Conservation (phyloP, 1,140 invertebrate genomes). For the Pantala flavescens region DNA sequence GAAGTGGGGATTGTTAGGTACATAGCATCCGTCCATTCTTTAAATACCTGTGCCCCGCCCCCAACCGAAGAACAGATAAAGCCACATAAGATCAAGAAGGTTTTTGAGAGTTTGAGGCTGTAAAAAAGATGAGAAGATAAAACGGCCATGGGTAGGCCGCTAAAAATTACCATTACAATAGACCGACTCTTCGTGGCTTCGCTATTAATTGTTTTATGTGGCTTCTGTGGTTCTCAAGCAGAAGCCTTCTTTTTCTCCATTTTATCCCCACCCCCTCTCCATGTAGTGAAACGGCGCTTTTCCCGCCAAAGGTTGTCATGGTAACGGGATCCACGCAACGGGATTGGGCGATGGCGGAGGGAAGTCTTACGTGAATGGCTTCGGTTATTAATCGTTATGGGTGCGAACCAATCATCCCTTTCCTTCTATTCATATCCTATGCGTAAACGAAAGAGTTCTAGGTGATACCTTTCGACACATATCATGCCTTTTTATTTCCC, state of each 20-base stretch:
- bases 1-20: constrained; percentile 28
- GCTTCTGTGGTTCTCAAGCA: not conserved
- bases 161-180: not conserved
- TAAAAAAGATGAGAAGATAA: not conserved
- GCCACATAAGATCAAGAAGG: not conserved
- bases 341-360: not conserved
- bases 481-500: too few species aligned
- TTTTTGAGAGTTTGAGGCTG: not conserved
- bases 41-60: not conserved
- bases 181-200: not conserved
- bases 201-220: not conserved
- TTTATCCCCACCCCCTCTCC: not conserved
- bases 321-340: not conserved
- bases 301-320: constrained; percentile 7
- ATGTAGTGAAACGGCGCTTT: not conserved
- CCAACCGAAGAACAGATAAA: not conserved
- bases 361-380: not conserved
- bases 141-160: not conserved
- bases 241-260: not conserved
- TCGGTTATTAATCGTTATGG: not conserved
- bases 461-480: too few species aligned
- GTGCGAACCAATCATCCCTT: not conserved
- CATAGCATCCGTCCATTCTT: constrained; percentile 22
- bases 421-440: too few species aligned
- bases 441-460: too few species aligned